Percentiles rank a stretch among this genome's conserved stretches.
Evolutionary conservation across 2,888 invertebrate genomes (phyloP).

Genomic region (Drosophila flavopinicola): DNA sequence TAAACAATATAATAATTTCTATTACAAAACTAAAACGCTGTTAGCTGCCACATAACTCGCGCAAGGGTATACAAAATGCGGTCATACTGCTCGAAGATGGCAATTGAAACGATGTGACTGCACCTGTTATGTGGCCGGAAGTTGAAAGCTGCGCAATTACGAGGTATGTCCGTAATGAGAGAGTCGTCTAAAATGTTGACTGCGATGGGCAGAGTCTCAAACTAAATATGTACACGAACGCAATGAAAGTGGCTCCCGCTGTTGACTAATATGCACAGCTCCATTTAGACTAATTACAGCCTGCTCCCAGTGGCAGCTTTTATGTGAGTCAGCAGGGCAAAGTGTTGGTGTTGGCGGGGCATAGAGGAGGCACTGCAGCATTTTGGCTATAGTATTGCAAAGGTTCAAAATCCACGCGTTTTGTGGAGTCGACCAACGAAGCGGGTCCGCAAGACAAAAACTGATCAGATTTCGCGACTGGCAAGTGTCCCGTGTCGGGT

Average conservation of each 20-base stretch:
- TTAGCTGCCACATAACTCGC: background rate
- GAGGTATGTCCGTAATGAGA: conserved; percentile 55
- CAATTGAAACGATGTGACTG: conserved; percentile 34
- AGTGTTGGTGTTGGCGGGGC: background rate
- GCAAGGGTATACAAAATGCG: conserved; percentile 27
- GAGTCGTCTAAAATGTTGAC: conserved; percentile 32
- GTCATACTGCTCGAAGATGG: conserved; percentile 1
- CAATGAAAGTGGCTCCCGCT: conserved; percentile 35
- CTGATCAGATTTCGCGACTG: conserved; percentile 61
- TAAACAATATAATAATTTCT: too few species aligned
- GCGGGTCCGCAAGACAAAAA: conserved; percentile 42
- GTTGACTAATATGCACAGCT: conserved; percentile 60
- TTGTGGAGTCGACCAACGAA: conserved; percentile 60
- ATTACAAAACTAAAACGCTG: too few species aligned
- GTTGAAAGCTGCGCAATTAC: conserved; percentile 58
- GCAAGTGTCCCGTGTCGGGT: conserved; percentile 50
- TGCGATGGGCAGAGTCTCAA: background rate
- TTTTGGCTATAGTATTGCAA: conserved; percentile 4
- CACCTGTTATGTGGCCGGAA: conserved; percentile 70
- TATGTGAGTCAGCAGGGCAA: conserved; percentile 51
- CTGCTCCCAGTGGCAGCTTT: conserved; percentile 14
- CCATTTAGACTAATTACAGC: conserved; percentile 67
- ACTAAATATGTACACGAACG: conserved; percentile 28
- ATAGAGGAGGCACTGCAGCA: background rate
- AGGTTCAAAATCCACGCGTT: conserved; percentile 31